phyloP scores from a whole-genome alignment of 2,888 invertebrate species.

The Torymus texanus region DNA sequence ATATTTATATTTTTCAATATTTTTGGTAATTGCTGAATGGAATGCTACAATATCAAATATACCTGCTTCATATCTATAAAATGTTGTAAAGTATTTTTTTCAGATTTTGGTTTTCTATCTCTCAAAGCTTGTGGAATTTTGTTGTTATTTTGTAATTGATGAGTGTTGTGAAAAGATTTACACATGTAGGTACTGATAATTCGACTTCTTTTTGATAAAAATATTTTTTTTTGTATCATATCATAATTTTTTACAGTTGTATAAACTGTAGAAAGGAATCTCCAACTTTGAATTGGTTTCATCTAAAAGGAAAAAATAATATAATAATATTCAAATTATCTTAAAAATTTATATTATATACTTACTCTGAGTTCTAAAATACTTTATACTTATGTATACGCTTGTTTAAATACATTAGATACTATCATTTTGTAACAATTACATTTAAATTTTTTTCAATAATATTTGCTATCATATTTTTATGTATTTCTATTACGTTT shows the following conservation, averaged over 20 bases:
- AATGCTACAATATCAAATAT: conserved; percentile 30
- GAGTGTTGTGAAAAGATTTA: conserved; percentile 60
- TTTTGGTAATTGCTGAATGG: conserved; percentile 2
- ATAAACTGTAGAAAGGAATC: conserved; percentile 13
- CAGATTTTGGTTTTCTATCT: conserved; percentile 66
- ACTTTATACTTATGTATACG: conserved; percentile 2
- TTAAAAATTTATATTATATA: conserved; percentile 4
- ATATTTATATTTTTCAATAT: no score
- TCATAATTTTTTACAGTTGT: conserved; percentile 30
- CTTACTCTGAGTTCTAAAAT: conserved; percentile 32
- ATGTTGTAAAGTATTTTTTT: conserved; percentile 57
- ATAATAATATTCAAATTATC: neutral
- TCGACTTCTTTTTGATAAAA: conserved; percentile 31
- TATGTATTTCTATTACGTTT: conserved; percentile 71
- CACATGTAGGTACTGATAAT: conserved; percentile 43
- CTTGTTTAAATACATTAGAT: conserved; percentile 5
- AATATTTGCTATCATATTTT: conserved; percentile 66
- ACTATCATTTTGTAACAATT: conserved; percentile 56
- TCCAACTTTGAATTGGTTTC: conserved; percentile 34
- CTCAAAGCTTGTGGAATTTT: conserved; percentile 63
- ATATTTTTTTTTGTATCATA: conserved; percentile 19
- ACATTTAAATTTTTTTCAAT: conserved; percentile 62
- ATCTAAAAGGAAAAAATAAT: conserved; percentile 48
- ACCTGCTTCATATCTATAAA: conserved; percentile 71
- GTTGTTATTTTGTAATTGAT: conserved; percentile 50